Evolutionary conservation across 1,140 invertebrate species (phyloP).

Genomic region (Micrasema minimum): DNA sequence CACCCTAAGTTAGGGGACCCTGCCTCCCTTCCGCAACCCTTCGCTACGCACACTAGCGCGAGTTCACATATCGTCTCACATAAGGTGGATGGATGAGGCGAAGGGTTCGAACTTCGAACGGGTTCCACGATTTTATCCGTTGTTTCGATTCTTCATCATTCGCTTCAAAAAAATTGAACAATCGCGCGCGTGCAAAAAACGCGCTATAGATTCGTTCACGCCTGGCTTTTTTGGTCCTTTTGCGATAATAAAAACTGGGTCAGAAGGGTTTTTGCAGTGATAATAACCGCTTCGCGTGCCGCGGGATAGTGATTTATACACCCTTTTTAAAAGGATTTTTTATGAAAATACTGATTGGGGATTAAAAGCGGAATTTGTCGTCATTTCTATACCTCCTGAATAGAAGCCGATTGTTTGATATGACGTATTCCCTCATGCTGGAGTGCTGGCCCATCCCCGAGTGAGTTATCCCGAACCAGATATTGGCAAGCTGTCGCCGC

Average conservation of each 20-base stretch:
- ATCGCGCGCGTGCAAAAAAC: slow-evolving; percentile 36
- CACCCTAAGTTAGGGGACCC: slow-evolving; percentile 25
- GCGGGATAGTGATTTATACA: slow-evolving; percentile 47
- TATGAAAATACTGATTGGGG: slow-evolving; percentile 42
- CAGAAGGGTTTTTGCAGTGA: slow-evolving; percentile 43
- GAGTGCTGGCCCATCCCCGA: slow-evolving; percentile 37
- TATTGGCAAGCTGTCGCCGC: slow-evolving; percentile 42
- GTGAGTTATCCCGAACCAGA: slow-evolving; percentile 40
- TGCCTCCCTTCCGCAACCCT: slow-evolving; percentile 47
- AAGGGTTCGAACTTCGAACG: slow-evolving; percentile 49
- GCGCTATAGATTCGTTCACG: slow-evolving; percentile 46
- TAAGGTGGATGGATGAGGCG: slow-evolving; percentile 45
- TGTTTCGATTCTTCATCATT: slow-evolving; percentile 39
- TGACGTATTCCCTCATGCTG: slow-evolving; percentile 39
- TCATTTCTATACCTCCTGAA: slow-evolving; percentile 40
- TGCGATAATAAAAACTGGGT: slow-evolving; percentile 51
- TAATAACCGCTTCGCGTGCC: slow-evolving; percentile 50
- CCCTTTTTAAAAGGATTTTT: slow-evolving; percentile 37
- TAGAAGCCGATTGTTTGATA: slow-evolving; percentile 40
- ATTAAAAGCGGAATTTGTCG: slow-evolving; percentile 53
- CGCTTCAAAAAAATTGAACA: slow-evolving; percentile 39
- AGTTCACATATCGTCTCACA: neutral
- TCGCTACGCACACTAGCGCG: slow-evolving; percentile 1
- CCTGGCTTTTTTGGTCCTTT: slow-evolving; percentile 46
- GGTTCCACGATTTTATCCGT: slow-evolving; percentile 37